Evolutionary conservation across 2,888 invertebrate genomes (phyloP).

Genomic region (Gortyna flavago): DNA sequence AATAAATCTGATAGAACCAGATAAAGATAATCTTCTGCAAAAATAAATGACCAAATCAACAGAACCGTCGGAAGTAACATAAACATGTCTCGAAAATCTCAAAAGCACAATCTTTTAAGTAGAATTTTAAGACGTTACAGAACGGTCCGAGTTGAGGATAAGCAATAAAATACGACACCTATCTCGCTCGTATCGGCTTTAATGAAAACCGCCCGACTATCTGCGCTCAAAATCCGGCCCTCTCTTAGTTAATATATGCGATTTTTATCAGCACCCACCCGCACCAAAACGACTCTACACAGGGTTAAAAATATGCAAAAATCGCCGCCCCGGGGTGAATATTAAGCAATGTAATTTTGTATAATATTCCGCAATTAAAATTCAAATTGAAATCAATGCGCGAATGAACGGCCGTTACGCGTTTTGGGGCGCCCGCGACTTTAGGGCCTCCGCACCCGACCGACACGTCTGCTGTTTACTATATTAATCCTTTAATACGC

Average conservation of each 20-base stretch:
- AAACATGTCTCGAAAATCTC: constrained; percentile 71
- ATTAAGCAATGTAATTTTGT: constrained; percentile 89
- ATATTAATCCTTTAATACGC: constrained; percentile 63
- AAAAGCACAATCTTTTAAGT: constrained; percentile 71
- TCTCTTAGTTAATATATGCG: constrained; percentile 85
- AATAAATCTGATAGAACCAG: constrained; percentile 46
- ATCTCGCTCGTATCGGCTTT: constrained; percentile 82
- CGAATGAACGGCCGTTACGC: constrained; percentile 78
- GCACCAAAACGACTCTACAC: constrained; percentile 73
- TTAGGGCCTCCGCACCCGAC: constrained; percentile 37
- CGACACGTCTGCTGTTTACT: constrained; percentile 57
- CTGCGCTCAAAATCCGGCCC: constrained; percentile 75
- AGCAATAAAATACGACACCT: constrained; percentile 83
- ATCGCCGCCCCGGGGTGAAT: constrained; percentile 88
- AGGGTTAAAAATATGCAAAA: constrained; percentile 89
- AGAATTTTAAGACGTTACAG: constrained; percentile 72
- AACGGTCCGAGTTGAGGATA: constrained; percentile 71
- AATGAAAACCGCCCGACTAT: constrained; percentile 84
- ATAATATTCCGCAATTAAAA: constrained; percentile 90
- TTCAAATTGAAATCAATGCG: constrained; percentile 91
- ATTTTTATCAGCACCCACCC: constrained; percentile 83
- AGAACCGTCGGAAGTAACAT: constrained; percentile 69
- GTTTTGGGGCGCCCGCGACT: constrained; percentile 35
- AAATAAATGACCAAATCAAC: constrained; percentile 64
- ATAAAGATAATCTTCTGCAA: constrained; percentile 47